Evolutionary conservation across 2,113 vertebrate genomes (phyloP), one percentile per base, ranked within the genome.

Genomic region (Cryptotis parvus): DNA sequence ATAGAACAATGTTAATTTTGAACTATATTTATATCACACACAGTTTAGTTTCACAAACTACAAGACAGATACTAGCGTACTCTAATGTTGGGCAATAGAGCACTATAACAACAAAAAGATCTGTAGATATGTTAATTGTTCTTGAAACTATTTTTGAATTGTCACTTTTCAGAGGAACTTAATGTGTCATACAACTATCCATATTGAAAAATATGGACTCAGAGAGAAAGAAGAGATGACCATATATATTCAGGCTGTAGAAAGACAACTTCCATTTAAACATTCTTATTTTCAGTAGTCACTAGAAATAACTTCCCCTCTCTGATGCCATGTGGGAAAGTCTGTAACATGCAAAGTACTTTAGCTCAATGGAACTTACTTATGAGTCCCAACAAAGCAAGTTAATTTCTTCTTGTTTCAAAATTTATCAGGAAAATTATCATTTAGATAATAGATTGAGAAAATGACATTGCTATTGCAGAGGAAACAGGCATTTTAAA

Each of bases 391-490:
- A 86, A 91, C 37, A 43, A 95, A 95, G 65, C 89, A 86, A 72
- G 18, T 39, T 88, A 45, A 43, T 89, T 94, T 94, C 37, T 58
- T 58, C 55, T 22, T 39, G 90, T 55, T 75, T 41, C 49, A 94
- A 52, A 80, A 90, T 87, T 16, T 29, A 55, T 75, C 96, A 75
- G 58, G 65, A 96, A 75, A 91, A 92, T 94, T 84, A 86, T 90
- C 85, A 22, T 1, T 39, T 9, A 93, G 91, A 96, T 96, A 66
- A n/a, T n/a, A n/a, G n/a, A 93, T 27, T 87, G 35, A 88, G 58
- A 94, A 82, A 83, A 88, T 84, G 63, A 39, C 58, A 76, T 33
- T 22, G 68, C 29, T 88, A 90, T 22, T 22, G 20, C 4, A 18
- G n/a, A 43, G 92, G 65, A 89, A 90, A n/a, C 41, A 83, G 31